These are phyloP conservation scores for Dendrophyllia cribrosa DNA, from an alignment of 64 coral and sea anemone genomes.

Conservation along the genomic window DNA sequence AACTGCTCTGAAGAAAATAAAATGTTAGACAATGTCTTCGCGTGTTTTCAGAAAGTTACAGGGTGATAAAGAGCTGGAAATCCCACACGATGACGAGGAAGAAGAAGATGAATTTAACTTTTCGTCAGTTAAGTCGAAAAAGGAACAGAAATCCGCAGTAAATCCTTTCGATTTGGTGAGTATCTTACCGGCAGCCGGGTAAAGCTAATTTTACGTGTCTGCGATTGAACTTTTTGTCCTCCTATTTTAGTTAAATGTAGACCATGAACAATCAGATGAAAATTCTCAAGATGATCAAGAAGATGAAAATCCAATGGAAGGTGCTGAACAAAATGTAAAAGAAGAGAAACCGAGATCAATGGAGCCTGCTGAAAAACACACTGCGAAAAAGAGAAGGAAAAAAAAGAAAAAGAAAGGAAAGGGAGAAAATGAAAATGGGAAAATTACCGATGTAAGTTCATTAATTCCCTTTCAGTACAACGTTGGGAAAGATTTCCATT, in stretches of 20 bases:
- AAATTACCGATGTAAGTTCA: background rate
- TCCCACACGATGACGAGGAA: slow-evolving; percentile 29
- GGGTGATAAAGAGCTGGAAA: slow-evolving; percentile 55
- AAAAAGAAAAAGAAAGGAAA: slow-evolving; percentile 61
- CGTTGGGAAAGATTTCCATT: background rate
- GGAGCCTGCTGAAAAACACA: background rate
- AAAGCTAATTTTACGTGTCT: too few relatives aligned
- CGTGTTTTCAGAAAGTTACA: slow-evolving; percentile 80
- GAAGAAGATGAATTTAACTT: slow-evolving; percentile 72
- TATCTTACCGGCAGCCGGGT: background rate
- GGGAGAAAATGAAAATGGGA: background rate
- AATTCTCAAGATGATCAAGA: slow-evolving; percentile 35
- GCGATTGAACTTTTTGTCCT: background rate
- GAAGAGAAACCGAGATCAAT: slow-evolving; percentile 5
- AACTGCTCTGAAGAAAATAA: background rate
- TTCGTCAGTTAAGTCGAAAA: slow-evolving; percentile 28
- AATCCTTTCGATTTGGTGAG: slow-evolving; percentile 87
- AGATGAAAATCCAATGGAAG: background rate
- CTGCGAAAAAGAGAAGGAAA: slow-evolving; percentile 37
- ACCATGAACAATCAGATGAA: slow-evolving; percentile 19
- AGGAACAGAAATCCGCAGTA: slow-evolving; percentile 23
- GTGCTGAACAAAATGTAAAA: background rate
- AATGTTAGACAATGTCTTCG: slow-evolving; percentile 60
- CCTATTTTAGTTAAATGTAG: slow-evolving; percentile 17
- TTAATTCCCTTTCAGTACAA: background rate